phyloP scores from a whole-genome alignment of 2,113 vertebrate genomes.

The Eolophus roseicapilla region DNA sequence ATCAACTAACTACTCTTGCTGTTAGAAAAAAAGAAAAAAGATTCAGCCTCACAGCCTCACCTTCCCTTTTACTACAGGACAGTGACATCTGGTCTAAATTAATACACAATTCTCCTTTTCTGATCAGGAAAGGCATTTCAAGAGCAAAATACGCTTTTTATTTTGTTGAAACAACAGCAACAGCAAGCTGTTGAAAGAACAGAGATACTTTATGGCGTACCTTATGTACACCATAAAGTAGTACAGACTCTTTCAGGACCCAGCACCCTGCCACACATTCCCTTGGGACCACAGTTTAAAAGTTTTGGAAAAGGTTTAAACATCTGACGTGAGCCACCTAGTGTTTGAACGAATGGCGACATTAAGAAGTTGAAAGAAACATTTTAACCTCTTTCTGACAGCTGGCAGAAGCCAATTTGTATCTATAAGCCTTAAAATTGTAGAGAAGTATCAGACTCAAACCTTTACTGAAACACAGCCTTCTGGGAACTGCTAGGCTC shows the following conservation, averaged over 20 bases:
- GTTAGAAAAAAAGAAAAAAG: not conserved
- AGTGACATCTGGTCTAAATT: not conserved
- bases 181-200: not conserved
- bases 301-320: not conserved
- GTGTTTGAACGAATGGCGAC: conserved; percentile 1
- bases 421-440: not conserved
- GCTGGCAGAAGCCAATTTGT: not conserved
- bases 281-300: not conserved
- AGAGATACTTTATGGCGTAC: not conserved
- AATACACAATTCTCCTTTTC: not conserved
- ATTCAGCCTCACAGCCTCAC: not conserved
- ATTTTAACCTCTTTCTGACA: not conserved
- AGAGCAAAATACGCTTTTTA: not conserved
- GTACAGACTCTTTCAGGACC: not conserved
- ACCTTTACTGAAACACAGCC: not conserved
- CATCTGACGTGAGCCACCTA: conserved; percentile 60
- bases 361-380: not conserved
- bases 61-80: not conserved
- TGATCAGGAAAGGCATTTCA: not conserved
- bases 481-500: not conserved
- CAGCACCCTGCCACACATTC: not conserved
- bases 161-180: not conserved
- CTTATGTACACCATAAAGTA: not conserved
- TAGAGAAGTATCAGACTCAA: not conserved
- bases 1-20: not conserved